phyloP scores from a whole-genome alignment of 2,888 invertebrate genomes.

The Suillia variegata region DNA sequence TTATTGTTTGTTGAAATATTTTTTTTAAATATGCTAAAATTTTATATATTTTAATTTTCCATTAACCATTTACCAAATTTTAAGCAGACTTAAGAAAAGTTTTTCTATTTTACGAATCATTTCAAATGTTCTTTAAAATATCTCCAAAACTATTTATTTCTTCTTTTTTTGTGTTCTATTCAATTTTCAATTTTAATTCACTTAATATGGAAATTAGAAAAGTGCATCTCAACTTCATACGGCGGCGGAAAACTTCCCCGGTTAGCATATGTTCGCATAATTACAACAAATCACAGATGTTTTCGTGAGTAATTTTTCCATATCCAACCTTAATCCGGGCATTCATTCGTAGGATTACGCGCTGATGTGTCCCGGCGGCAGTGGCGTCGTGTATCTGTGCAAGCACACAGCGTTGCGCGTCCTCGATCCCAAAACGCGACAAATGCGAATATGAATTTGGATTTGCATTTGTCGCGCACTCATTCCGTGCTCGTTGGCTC shows the following conservation, averaged over 20 bases:
- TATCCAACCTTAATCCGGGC: slow-evolving; percentile 19
- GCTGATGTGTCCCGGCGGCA: slow-evolving; percentile 14
- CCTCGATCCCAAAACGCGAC: slow-evolving; percentile 9
- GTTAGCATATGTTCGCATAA: slow-evolving; percentile 43
- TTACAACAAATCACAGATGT: slow-evolving; percentile 50
- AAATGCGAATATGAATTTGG: slow-evolving; percentile 14
- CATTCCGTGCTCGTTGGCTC: slow-evolving; percentile 2
- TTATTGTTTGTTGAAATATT: too few species aligned
- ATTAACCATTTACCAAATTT: too few species aligned
- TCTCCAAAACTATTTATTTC: not conserved
- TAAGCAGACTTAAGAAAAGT: too few species aligned
- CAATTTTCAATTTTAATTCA: too few species aligned
- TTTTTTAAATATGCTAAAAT: too few species aligned
- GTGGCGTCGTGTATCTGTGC: too few species aligned
- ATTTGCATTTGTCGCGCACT: slow-evolving; percentile 23
- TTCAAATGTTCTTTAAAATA: too few species aligned
- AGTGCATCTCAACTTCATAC: too few species aligned
- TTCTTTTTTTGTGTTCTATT: not conserved
- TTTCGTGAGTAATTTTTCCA: slow-evolving; percentile 20
- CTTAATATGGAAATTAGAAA: too few species aligned
- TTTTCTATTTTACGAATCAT: too few species aligned
- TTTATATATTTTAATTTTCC: too few species aligned
- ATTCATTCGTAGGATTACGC: slow-evolving; percentile 4
- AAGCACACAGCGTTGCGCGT: not conserved
- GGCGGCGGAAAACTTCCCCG: not conserved